Base-by-base conservation (phyloP, 2,113 vertebrate genomes). In the Halichoeres trimaculatus region DNA sequence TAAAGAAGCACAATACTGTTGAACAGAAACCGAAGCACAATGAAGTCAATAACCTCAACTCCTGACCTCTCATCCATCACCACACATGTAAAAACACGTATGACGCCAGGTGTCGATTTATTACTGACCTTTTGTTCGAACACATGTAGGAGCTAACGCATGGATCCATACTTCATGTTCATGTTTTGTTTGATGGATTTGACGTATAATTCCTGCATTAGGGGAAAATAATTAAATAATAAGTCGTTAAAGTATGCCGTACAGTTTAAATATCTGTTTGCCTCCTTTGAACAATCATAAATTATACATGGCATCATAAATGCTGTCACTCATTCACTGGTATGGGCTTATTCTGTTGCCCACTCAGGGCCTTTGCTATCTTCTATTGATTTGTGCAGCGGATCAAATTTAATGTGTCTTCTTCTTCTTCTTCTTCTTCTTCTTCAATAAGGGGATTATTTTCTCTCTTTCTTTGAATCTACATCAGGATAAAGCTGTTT, bases 271-370 rank as follows among this genome's bases (percentile, higher is more conserved):
- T 13, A 52, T 45, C 30, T 59, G 2, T 47, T 41, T 35, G 9
- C 57, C 53, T 56, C 43, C 35, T n/a, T 2, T 17, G 54, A 72
- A 10, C 54, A 8, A 73, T 60, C 72, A 56, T 70, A 60, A 53
- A 64, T 69, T 38, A 17, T 16, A 10, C 48, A 34, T 5, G 14
- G 17, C 17, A 45, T 19, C 17, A 17, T 5, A 17, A 6, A 45
- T 45, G 43, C 14, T 45, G 7, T 45, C 13, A 19, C 16, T 45
- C 43, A 45, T 45, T 3, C 12, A 14, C 3, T 14, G 5, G 6
- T 45, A 17, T 19, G 1, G 4, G 5, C 16, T 1, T 7, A 8
- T 45, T 17, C 14, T 45, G 14, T 13, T 5, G 6, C 11, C 26
- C 48, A 14, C 0, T 57, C 2, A 34, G 22, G 9, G 45, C 22